Evolutionary conservation across 2,888 invertebrate species (phyloP), one percentile per base, ranked within the genome.

Genomic region (Lithodes maja): DNA sequence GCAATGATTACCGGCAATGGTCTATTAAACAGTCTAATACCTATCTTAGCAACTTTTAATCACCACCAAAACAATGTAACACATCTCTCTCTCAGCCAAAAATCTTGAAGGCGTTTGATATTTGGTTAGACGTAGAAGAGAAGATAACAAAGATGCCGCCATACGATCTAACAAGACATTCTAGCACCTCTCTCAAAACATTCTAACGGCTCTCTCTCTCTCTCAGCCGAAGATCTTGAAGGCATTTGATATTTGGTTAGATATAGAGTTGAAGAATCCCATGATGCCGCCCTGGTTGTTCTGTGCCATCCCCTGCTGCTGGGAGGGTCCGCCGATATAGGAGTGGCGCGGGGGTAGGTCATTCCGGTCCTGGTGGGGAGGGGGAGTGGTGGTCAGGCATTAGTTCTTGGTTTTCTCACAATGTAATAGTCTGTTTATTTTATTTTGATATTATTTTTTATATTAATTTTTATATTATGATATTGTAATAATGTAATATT

Each of bases 271-370:
- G 61, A 86, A 75, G 33, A 86, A 86, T n/a, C 86, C 82, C 1
- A 69, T 33, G 33, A 86, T 82, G 50, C 82, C 86, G 1, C 77
- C 77, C 68, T 89, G 85, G 61, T n/a, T 81, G 3, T 54, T 55
- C 17, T 83, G 61, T 49, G 83, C 89, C 5, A 83, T 53, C 12
- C 89, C 89, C 53, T 90, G 86, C 3, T 33, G 86, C 69, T 86
- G 86, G 79, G 61, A 55, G 1, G 86, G 89, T 2, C 89, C 89
- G 1, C 89, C 89, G 1, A 90, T 80, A 71, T 71, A 90, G 15
- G 9, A 9, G 53, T 85, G 89, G 9, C 89, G 83, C 17, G 54
- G 89, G 12, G 50, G 17, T n/a, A 15, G 54, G 17, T 86, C 86
- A n/a, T 79, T 54, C 15, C 86, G 89, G 53, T 83, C 83, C 89